phyloP scores from a whole-genome alignment of 2,797 vertebrate species.

The Discoglossus pictus region DNA sequence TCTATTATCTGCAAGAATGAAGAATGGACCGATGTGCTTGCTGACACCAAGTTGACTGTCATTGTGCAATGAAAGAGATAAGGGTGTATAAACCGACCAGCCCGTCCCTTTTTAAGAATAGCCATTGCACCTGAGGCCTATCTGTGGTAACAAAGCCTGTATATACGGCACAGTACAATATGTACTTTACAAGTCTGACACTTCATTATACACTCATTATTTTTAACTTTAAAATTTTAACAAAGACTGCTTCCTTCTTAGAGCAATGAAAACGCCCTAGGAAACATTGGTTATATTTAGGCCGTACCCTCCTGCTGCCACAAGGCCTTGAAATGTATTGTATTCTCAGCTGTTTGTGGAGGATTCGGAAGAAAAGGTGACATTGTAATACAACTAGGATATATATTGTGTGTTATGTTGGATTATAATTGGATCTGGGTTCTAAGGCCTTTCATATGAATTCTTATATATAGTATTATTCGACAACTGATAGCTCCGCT shows the following conservation, averaged over 20 bases:
- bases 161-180: not conserved
- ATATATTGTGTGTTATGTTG: not conserved
- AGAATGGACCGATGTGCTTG: not conserved
- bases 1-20: not conserved
- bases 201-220: slow-evolving; percentile 18
- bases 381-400: not conserved
- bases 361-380: not conserved
- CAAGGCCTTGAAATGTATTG: not conserved
- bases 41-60: not conserved
- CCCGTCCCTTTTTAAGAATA: slow-evolving; percentile 3
- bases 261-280: not conserved
- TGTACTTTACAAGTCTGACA: not conserved
- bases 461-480: not conserved
- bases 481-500: not conserved
- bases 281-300: not conserved
- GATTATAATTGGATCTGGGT: not conserved
- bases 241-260: slow-evolving; percentile 1
- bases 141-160: not conserved
- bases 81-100: not conserved
- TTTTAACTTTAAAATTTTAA: not conserved
- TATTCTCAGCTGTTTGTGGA: not conserved
- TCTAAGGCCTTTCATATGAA: not conserved
- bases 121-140: not conserved
- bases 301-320: not conserved
- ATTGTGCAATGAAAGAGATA: slow-evolving; percentile 5